Percentiles rank a stretch among this genome's conserved stretches.
Evolutionary conservation across 2,113 vertebrate genomes (phyloP).

Genomic region (Triplophysa tibetana): DNA sequence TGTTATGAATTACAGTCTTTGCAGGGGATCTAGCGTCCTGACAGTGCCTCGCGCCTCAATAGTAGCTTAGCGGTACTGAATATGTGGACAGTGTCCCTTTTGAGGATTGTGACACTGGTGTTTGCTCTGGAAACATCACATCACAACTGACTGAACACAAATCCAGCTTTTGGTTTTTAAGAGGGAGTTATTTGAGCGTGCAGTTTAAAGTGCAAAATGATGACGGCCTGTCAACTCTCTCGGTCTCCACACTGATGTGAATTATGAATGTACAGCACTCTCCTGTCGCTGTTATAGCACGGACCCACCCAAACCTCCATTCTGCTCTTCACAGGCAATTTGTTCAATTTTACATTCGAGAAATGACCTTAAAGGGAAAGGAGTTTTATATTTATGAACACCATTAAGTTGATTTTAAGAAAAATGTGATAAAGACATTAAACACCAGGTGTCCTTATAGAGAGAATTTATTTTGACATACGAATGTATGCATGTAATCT

Average conservation of each 20-base stretch:
- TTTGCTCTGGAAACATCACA: background rate
- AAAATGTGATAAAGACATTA: background rate
- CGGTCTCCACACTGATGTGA: constrained; percentile 17
- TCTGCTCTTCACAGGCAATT: background rate
- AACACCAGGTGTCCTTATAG: background rate
- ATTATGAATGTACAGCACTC: constrained; percentile 42
- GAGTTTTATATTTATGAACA: background rate
- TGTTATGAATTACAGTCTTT: background rate
- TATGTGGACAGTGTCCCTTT: background rate
- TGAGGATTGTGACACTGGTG: background rate
- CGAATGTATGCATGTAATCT: background rate
- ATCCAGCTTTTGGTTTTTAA: background rate
- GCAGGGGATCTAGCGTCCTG: background rate
- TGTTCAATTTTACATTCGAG: background rate
- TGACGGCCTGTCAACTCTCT: too few relatives aligned
- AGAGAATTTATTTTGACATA: background rate
- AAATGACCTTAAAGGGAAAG: background rate
- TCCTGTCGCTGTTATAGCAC: constrained; percentile 24
- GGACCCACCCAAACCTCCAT: background rate
- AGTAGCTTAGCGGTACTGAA: too few relatives aligned
- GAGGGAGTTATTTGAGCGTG: background rate
- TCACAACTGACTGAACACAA: constrained; percentile 5
- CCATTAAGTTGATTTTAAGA: background rate
- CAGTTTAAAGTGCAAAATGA: background rate
- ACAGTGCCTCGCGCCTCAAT: background rate